Conservation (phyloP, 2,888 invertebrate species). For the Cephus runcator region DNA sequence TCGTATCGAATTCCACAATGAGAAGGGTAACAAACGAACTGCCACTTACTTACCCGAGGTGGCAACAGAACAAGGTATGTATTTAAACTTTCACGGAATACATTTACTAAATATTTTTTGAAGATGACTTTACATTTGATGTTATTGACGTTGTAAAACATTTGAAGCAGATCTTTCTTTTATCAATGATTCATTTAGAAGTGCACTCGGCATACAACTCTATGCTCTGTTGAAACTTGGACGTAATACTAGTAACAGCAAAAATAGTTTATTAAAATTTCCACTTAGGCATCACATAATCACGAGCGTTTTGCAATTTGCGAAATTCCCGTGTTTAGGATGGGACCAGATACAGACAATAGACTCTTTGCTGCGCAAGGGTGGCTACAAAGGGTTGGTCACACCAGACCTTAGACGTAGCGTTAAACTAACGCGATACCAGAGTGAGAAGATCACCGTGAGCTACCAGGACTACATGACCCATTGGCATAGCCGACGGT, state of each 20-base stretch:
- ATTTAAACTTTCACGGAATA: background rate
- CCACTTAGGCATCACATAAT: background rate
- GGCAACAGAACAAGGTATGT: slow-evolving; percentile 93
- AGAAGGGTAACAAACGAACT: slow-evolving; percentile 92
- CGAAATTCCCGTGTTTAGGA: slow-evolving; percentile 70
- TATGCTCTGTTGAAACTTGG: background rate
- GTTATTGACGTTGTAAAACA: background rate
- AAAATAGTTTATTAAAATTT: background rate
- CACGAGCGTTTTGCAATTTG: slow-evolving; percentile 12
- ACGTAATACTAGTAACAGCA: background rate
- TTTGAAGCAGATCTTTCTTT: background rate
- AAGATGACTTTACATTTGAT: background rate
- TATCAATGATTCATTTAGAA: background rate
- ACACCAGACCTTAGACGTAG: slow-evolving; percentile 88
- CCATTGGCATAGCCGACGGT: slow-evolving; percentile 74
- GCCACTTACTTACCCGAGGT: slow-evolving; percentile 99
- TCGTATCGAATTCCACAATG: slow-evolving; percentile 95
- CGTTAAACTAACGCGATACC: slow-evolving; percentile 95
- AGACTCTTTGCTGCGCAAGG: slow-evolving; percentile 96
- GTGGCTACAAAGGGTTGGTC: slow-evolving; percentile 92
- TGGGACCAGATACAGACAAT: slow-evolving; percentile 99
- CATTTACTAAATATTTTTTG: background rate
- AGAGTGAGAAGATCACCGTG: slow-evolving; percentile 94
- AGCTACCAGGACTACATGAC: slow-evolving; percentile 85
- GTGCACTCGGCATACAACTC: background rate